Conservation (phyloP, 1,140 invertebrate genomes). For the Penaeus japonicus region DNA sequence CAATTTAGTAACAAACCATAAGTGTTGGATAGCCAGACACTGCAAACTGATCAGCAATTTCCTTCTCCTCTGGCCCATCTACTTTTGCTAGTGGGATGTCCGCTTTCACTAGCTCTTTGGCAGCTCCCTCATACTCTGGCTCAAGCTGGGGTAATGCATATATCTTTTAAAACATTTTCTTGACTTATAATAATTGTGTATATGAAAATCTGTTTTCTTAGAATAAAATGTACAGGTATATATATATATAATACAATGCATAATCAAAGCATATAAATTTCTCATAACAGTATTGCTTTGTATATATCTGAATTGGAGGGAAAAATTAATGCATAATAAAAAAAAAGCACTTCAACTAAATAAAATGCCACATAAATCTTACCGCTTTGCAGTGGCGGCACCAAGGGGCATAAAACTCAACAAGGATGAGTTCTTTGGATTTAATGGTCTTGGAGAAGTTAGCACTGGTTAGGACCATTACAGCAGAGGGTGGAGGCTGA, state of each 20-base stretch:
- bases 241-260: too few species aligned
- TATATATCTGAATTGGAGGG: too few species aligned
- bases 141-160: slow-evolving; percentile 58
- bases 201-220: too few species aligned
- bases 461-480: slow-evolving; percentile 68
- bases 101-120: slow-evolving; percentile 63
- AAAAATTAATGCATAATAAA: too few species aligned
- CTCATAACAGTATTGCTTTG: too few species aligned
- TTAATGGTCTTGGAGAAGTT: slow-evolving; percentile 69
- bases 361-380: neutral
- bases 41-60: slow-evolving; percentile 64
- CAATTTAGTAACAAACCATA: slow-evolving; percentile 52
- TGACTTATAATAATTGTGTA: neutral
- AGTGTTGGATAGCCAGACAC: slow-evolving; percentile 68
- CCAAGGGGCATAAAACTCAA: slow-evolving; percentile 74
- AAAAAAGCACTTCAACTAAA: too few species aligned
- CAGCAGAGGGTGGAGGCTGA: slow-evolving; percentile 69
- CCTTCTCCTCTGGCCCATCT: slow-evolving; percentile 65
- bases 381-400: slow-evolving; percentile 63
- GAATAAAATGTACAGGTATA: too few species aligned
- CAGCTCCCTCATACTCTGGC: slow-evolving; percentile 67
- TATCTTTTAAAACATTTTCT: neutral
- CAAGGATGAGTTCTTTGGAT: slow-evolving; percentile 67
- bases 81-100: slow-evolving; percentile 67
- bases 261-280: too few species aligned